Evolutionary conservation across 2,888 invertebrate genomes (phyloP).

Genomic region (Drosophila engyochracea): DNA sequence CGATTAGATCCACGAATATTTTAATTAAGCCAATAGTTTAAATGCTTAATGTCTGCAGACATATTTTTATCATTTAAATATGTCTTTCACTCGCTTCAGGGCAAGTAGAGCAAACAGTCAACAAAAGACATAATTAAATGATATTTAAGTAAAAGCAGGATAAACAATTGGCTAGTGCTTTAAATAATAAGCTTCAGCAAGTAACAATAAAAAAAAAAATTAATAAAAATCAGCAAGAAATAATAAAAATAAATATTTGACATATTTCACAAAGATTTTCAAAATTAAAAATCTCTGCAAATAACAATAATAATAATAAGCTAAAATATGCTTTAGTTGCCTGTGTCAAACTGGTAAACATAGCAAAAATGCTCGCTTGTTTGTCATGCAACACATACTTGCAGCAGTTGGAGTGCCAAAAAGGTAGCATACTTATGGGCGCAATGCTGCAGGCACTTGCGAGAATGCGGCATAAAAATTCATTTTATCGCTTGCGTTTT

Average conservation of each 20-base stretch:
- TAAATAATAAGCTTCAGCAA: neutral
- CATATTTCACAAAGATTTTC: neutral
- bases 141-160: neutral
- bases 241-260: neutral
- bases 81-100: neutral
- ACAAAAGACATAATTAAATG: neutral
- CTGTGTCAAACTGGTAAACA: constrained; percentile 5
- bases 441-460: constrained; percentile 68
- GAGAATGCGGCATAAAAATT: constrained; percentile 81
- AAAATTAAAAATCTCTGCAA: neutral
- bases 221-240: neutral
- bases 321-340: neutral
- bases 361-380: constrained; percentile 21
- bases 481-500: constrained; percentile 76
- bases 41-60: neutral
- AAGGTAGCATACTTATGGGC: constrained; percentile 62
- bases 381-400: neutral
- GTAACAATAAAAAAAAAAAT: neutral
- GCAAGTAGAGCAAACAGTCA: neutral
- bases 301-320: neutral
- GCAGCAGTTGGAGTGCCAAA: constrained; percentile 28
- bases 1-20: neutral
- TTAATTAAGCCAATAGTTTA: neutral
- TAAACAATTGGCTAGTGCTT: neutral
- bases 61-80: too few relatives aligned